These are phyloP conservation scores for Sinocyclocheilus anshuiensis DNA, from an alignment of 2,113 vertebrate species.

Conservation along the genomic window DNA sequence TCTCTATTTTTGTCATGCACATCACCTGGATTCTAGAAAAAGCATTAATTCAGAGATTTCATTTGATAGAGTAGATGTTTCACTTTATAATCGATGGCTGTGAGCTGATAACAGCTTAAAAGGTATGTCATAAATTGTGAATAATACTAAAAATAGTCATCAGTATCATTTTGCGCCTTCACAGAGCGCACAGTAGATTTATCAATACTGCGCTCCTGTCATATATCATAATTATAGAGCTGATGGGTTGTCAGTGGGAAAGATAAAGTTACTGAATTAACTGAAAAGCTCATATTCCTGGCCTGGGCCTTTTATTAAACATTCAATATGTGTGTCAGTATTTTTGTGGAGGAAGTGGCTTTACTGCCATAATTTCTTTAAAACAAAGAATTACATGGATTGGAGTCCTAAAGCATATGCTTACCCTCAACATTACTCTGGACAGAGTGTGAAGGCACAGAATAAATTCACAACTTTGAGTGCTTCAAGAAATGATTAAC, in stretches of 20 bases:
- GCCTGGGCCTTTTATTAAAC: slow-evolving; percentile 13
- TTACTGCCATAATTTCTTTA: slow-evolving; percentile 23
- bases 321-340: neutral
- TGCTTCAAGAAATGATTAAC: slow-evolving; percentile 66
- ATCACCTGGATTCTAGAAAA: neutral
- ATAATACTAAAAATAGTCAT: slow-evolving; percentile 19
- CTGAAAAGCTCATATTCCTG: neutral
- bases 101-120: neutral
- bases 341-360: slow-evolving; percentile 9
- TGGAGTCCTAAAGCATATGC: neutral
- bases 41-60: neutral
- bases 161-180: neutral
- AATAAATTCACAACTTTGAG: slow-evolving; percentile 51
- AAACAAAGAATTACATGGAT: slow-evolving; percentile 13
- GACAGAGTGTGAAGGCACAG: slow-evolving; percentile 44
- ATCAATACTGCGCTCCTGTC: neutral
- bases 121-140: slow-evolving; percentile 18
- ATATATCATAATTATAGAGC: slow-evolving; percentile 28
- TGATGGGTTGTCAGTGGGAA: slow-evolving; percentile 19
- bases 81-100: neutral
- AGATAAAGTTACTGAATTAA: slow-evolving; percentile 11
- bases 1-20: slow-evolving; percentile 4
- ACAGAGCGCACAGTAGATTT: neutral
- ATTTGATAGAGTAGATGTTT: neutral
- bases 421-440: neutral